Evolutionary conservation across 2,888 invertebrate genomes (phyloP), one percentile per base, ranked within the genome.

Genomic region (Temnothorax rugatulus): DNA sequence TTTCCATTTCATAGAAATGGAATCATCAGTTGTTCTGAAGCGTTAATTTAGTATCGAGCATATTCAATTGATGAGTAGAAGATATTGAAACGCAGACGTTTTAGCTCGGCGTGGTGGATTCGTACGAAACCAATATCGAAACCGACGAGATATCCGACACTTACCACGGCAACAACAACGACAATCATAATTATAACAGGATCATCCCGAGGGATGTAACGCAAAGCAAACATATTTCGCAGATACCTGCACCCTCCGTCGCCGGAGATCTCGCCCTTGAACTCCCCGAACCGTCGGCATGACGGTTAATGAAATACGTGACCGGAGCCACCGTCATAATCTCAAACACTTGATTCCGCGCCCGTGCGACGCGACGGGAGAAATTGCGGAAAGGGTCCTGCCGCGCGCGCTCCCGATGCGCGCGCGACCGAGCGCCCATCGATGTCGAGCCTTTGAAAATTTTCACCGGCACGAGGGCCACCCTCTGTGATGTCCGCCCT

Each of bases 261-360:
- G 61, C n/a, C 77, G 34, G 82, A 85, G 87, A 84, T 83, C 86
- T 81, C 84, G 89, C 76, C 89, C 79, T 74, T 74, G 59, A 73
- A 87, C 86, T 83, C 82, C 88, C 85, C 73, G 86, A 86, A 87
- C 90, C 90, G 87, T 89, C 83, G 91, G 91, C 91, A 90, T 92
- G 93, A 92, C 92, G 93, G 93, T 94, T 94, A 94, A 94, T 94
- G 94, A 94, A 94, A 94, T 94, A 94, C 94, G 94, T 94, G 94
- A 94, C 94, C 94, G 93, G 92, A 93, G 92, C 92, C 91, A 92
- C 89, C 92, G 93, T 94, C 94, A 94, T 94, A 94, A 94, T 94
- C 94, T 94, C 93, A 93, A 94, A 94, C 94, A 93, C 94, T 94
- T 93, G 94, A 94, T 94, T 94, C 91, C 91, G 87, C 88, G 87